Percentiles rank a stretch among this genome's conserved stretches.
Conservation (phyloP, 2,888 invertebrate genomes). For the Bombylius discolor region DNA sequence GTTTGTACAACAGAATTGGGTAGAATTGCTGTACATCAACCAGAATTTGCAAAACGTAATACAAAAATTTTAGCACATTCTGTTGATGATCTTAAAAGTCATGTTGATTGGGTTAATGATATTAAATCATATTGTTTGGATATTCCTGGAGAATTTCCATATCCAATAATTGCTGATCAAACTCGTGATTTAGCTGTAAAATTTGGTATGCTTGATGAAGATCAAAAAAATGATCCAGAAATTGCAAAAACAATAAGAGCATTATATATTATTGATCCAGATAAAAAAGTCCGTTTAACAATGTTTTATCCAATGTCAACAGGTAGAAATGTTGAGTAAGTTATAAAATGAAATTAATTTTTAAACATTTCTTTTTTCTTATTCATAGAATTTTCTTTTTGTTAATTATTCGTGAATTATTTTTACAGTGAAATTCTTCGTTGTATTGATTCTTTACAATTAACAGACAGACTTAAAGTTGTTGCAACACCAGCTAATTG, state of each 20-base stretch:
- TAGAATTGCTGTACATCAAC: slow-evolving; percentile 53
- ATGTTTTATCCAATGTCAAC: slow-evolving; percentile 78
- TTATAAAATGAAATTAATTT: slow-evolving; percentile 15
- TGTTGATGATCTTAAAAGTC: slow-evolving; percentile 59
- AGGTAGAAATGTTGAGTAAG: slow-evolving; percentile 75
- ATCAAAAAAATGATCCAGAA: slow-evolving; percentile 50
- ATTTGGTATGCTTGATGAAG: slow-evolving; percentile 69
- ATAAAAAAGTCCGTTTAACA: slow-evolving; percentile 61
- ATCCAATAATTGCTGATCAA: slow-evolving; percentile 70
- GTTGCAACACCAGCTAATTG: slow-evolving; percentile 81
- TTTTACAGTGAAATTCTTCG: slow-evolving; percentile 63
- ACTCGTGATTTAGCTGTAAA: slow-evolving; percentile 54
- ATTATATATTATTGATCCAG: slow-evolving; percentile 69
- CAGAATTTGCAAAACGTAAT: slow-evolving; percentile 55
- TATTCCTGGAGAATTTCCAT: slow-evolving; percentile 60
- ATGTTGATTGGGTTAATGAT: slow-evolving; percentile 65
- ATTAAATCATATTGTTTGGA: slow-evolving; percentile 57
- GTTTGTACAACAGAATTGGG: slow-evolving; percentile 83
- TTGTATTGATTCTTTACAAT: slow-evolving; percentile 68
- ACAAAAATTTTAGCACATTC: slow-evolving; percentile 70
- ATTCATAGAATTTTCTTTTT: background rate
- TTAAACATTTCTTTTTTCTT: background rate
- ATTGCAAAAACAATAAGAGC: slow-evolving; percentile 59
- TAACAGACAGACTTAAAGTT: slow-evolving; percentile 54
- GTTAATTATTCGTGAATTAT: slow-evolving; percentile 19